Conservation (phyloP, 2,888 invertebrate species). For the Melanchra persicariae region DNA sequence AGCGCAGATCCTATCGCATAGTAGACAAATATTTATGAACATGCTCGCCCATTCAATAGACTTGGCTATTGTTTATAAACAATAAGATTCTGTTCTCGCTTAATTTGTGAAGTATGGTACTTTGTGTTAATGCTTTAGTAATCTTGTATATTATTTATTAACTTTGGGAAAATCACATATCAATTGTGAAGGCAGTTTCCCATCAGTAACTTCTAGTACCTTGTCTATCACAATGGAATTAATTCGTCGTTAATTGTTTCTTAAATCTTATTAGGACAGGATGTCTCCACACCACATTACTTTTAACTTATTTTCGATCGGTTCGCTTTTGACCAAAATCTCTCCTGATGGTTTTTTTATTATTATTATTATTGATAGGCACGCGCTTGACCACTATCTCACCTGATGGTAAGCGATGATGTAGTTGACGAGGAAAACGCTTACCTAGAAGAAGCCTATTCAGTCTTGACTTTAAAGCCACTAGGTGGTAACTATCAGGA, state of each 20-base stretch:
- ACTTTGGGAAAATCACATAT: slow-evolving; percentile 35
- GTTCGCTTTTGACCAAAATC: too few relatives aligned
- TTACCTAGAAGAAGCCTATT: background rate
- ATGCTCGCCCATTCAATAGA: slow-evolving; percentile 57
- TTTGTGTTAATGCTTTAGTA: slow-evolving; percentile 48
- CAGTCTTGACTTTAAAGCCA: too few relatives aligned
- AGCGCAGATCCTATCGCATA: slow-evolving; percentile 52
- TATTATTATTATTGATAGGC: too few relatives aligned
- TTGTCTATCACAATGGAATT: background rate
- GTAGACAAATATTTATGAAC: slow-evolving; percentile 63
- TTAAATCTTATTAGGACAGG: background rate
- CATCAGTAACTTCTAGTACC: slow-evolving; percentile 5
- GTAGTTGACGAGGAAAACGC: background rate
- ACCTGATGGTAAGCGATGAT: background rate
- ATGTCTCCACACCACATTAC: too few relatives aligned
- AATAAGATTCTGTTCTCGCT: slow-evolving; percentile 58
- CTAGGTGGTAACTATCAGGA: background rate
- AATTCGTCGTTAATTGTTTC: background rate
- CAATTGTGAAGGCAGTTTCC: background rate
- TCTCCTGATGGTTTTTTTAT: too few relatives aligned
- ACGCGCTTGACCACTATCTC: too few relatives aligned
- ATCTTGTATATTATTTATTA: slow-evolving; percentile 18
- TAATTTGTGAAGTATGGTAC: slow-evolving; percentile 51
- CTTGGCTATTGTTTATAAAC: slow-evolving; percentile 59
- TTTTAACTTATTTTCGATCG: too few relatives aligned